phyloP scores from a whole-genome alignment of 2,888 invertebrate species.

The Aspidiotus rigidus region DNA sequence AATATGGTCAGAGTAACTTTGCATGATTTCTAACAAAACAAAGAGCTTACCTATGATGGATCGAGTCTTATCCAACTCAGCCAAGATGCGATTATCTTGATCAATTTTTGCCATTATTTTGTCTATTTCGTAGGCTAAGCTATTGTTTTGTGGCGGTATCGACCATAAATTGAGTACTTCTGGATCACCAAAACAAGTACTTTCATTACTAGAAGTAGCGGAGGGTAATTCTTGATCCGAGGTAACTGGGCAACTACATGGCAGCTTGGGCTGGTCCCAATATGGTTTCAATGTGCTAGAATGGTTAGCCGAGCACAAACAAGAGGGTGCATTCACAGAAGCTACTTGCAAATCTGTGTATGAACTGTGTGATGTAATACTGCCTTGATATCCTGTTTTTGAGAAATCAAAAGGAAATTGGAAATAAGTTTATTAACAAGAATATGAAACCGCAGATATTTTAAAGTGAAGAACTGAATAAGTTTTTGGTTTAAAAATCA shows the following conservation, averaged over 20 bases:
- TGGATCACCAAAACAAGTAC: slow-evolving; percentile 31
- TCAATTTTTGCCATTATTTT: slow-evolving; percentile 92
- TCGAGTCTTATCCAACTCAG: slow-evolving; percentile 78
- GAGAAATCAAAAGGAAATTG: slow-evolving; percentile 23
- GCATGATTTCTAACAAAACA: background rate
- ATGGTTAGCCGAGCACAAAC: slow-evolving; percentile 26
- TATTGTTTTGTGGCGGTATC: slow-evolving; percentile 37
- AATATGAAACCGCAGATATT: no score
- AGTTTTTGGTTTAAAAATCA: no score
- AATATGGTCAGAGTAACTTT: no score
- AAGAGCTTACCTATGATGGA: slow-evolving; percentile 48
- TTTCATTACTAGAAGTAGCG: slow-evolving; percentile 30
- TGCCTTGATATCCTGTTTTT: slow-evolving; percentile 35
- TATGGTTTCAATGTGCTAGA: slow-evolving; percentile 29
- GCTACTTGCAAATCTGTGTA: slow-evolving; percentile 35
- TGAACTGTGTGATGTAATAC: slow-evolving; percentile 35
- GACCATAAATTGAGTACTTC: slow-evolving; percentile 21
- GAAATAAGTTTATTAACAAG: slow-evolving; percentile 2
- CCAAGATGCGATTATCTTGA: slow-evolving; percentile 75
- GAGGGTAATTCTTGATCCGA: slow-evolving; percentile 32
- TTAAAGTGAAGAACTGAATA: no score
- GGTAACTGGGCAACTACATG: slow-evolving; percentile 29
- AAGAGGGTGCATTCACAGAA: slow-evolving; percentile 32
- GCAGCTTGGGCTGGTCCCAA: slow-evolving; percentile 27
- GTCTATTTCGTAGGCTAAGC: slow-evolving; percentile 62